Evolutionary conservation across 2,888 invertebrate genomes (phyloP).

Genomic region (Disparrhopalites patrizii): DNA sequence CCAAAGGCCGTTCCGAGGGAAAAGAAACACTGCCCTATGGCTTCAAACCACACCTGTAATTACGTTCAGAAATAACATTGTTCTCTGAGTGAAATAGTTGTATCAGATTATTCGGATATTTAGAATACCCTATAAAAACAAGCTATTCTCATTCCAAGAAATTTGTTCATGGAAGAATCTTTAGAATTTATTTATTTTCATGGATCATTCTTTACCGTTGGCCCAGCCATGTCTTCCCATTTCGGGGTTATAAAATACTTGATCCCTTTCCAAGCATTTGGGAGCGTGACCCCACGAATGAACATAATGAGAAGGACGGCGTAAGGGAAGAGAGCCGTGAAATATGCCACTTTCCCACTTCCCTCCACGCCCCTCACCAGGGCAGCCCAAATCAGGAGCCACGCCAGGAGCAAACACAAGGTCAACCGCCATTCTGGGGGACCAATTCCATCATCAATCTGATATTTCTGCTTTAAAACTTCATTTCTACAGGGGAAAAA

Average conservation of each 20-base stretch:
- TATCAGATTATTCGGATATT: no score
- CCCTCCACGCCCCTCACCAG: constrained; percentile 70
- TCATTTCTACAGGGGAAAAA: no score
- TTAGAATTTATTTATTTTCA: neutral
- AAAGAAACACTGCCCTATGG: constrained; percentile 74
- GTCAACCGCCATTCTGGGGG: constrained; percentile 57
- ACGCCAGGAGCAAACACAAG: constrained; percentile 56
- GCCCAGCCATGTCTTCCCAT: constrained; percentile 68
- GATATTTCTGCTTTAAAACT: constrained; percentile 22
- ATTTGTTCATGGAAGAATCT: neutral
- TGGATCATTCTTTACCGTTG: constrained; percentile 7
- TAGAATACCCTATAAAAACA: no score
- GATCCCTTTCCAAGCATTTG: constrained; percentile 68
- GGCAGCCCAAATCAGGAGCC: constrained; percentile 66
- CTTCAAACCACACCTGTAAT: constrained; percentile 70
- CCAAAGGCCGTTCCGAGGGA: constrained; percentile 64
- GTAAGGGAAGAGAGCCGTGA: constrained; percentile 81
- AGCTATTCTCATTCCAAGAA: no score
- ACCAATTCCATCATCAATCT: constrained; percentile 56
- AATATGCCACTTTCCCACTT: constrained; percentile 78
- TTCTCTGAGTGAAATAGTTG: neutral
- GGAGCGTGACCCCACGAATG: constrained; percentile 57
- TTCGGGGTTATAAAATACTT: constrained; percentile 73
- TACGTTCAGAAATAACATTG: neutral
- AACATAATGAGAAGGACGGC: constrained; percentile 70